phyloP scores from a whole-genome alignment of 2,113 vertebrate species.

The Chloropsis cyanopogon region DNA sequence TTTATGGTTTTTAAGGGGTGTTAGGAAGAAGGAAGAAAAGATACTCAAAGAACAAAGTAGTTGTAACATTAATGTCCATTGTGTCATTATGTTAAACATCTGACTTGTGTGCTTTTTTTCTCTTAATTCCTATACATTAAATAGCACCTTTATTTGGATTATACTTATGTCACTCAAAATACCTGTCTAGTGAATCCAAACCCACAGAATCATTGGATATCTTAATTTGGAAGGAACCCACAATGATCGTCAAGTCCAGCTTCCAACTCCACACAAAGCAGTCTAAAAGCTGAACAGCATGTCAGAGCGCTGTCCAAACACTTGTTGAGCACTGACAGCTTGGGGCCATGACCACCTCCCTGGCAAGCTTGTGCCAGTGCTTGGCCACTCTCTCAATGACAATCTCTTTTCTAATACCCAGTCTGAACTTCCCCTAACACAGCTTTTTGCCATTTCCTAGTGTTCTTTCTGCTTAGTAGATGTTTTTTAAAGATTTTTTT shows the following conservation, averaged over 20 bases:
- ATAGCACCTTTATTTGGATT: background rate
- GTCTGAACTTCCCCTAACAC: background rate
- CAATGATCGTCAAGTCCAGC: fast-evolving
- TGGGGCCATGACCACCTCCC: background rate
- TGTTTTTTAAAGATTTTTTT: background rate
- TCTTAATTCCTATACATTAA: background rate
- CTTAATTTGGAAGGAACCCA: background rate
- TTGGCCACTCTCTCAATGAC: background rate
- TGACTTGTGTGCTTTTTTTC: background rate
- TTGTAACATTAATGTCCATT: background rate
- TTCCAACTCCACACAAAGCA: background rate
- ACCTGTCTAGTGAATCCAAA: background rate
- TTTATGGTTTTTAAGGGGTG: background rate
- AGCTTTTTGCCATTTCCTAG: background rate
- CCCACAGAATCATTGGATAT: background rate
- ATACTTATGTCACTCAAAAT: background rate
- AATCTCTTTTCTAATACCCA: background rate
- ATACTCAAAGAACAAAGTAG: background rate
- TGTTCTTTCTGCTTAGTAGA: background rate
- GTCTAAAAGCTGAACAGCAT: background rate
- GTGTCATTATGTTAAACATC: background rate
- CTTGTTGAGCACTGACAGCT: background rate
- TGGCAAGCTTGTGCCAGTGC: background rate
- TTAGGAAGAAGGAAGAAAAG: background rate
- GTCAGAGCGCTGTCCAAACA: background rate